Evolutionary conservation across 1,140 invertebrate genomes (phyloP), one percentile per base, ranked within the genome.

Genomic region (Drosophila seguyi): DNA sequence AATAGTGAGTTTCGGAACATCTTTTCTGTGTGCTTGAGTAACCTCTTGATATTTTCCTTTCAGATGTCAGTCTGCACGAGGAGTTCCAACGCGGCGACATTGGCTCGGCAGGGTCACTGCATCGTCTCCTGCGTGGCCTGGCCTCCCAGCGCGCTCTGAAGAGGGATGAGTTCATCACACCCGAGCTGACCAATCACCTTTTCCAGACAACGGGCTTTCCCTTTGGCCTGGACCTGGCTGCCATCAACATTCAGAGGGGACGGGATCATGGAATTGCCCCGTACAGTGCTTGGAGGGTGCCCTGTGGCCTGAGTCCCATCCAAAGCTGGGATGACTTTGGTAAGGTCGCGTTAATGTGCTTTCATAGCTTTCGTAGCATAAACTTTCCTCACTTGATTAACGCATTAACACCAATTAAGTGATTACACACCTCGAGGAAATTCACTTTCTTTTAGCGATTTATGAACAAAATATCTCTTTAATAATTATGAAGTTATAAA

Each of bases 201-300:
- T 98, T 98, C 85, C 96, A 98, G 94, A 96, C 96, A 14, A 91
- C 93, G 3, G 93, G 93, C 18, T 95, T 95, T 50, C 94, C 94
- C 22, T 97, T 96, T 59, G 97, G 97, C 0, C 95, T 98, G 94
- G 98, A 98, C 93, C 93, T 99, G 47, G 98, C 97, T 0, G 96
- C 97, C 1, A 94, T 98, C 20, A 98, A 98, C 86, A 96, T 99
- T 22, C 97, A 98, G 90, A 93, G 97, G 81, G 97, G 96, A 39
- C 93, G 98, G 42, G 98, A 99, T 91, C 98, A 99, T 90, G 98
- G 98, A 11, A 93, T 99, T 7, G 95, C 97, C 0, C 94, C 96
- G 0, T 98, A 98, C 90, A 96, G 96, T 3, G 93, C 95, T 1
- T 99, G 97, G 96, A 94, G 97, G 48, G 94, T 96, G 62, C 95